Percentiles rank a stretch among this genome's conserved stretches.
These are phyloP conservation scores for Lepeophtheirus nordmannii DNA, from an alignment of 2,888 invertebrate genomes.

Conservation along the genomic window DNA sequence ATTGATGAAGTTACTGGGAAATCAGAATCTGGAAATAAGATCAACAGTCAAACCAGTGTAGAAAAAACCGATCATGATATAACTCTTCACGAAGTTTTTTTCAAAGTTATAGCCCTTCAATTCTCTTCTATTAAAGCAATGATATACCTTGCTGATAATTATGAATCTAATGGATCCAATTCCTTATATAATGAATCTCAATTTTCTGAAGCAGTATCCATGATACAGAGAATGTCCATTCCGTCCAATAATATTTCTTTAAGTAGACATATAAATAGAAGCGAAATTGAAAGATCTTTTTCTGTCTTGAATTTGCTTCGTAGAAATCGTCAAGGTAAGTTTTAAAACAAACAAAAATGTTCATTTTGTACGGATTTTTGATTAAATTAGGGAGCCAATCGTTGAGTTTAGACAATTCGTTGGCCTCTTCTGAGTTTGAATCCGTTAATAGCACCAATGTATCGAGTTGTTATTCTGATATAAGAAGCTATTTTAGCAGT, in stretches of 20 bases:
- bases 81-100: not conserved
- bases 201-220: not conserved
- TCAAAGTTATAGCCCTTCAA: slow-evolving; percentile 1
- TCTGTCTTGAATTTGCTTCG: not conserved
- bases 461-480: not conserved
- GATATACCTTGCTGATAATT: not conserved
- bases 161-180: not conserved
- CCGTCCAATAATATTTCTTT: not conserved
- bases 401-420: too few relatives aligned
- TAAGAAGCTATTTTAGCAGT: not conserved
- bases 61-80: not conserved
- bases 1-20: slow-evolving; percentile 40
- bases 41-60: slow-evolving; percentile 1
- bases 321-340: not conserved
- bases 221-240: not conserved
- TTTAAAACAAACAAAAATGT: not conserved
- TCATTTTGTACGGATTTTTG: too few relatives aligned
- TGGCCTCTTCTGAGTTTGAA: not conserved
- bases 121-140: not conserved
- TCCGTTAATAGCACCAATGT: not conserved
- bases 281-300: not conserved
- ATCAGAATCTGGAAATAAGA: slow-evolving; percentile 28
- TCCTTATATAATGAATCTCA: not conserved
- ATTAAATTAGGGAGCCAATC: too few relatives aligned
- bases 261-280: not conserved